These are phyloP conservation scores for Perca flavescens DNA, from an alignment of 2,113 vertebrate species.

Conservation along the genomic window DNA sequence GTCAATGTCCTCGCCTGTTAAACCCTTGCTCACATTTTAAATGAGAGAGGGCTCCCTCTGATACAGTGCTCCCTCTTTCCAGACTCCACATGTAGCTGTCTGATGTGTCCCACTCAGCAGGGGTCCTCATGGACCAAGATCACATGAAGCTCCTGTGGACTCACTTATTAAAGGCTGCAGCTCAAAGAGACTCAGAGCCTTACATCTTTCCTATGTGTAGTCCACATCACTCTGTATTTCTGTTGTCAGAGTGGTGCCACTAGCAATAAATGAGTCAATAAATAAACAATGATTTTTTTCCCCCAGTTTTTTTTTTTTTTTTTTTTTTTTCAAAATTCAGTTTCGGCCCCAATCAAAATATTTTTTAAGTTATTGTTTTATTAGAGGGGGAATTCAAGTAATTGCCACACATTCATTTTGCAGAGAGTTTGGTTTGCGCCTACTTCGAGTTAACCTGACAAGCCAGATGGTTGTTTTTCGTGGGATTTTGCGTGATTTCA, in stretches of 20 bases:
- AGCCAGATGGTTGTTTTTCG: no score
- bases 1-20: slow-evolving; percentile 49
- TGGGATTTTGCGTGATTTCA: no score
- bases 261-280: slow-evolving; percentile 33
- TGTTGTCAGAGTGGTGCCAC: neutral
- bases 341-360: neutral
- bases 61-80: slow-evolving; percentile 27
- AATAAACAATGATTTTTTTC: slow-evolving; percentile 20
- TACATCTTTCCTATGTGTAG: slow-evolving; percentile 37
- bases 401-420: neutral
- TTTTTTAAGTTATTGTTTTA: neutral
- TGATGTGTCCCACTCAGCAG: slow-evolving; percentile 62
- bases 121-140: slow-evolving; percentile 51
- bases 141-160: slow-evolving; percentile 59
- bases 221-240: slow-evolving; percentile 31
- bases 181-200: slow-evolving; percentile 62
- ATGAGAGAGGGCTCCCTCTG: slow-evolving; percentile 43
- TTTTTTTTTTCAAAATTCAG: neutral
- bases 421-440: neutral
- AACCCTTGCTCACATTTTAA: slow-evolving; percentile 51
- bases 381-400: neutral
- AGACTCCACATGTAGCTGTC: slow-evolving; percentile 64
- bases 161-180: slow-evolving; percentile 66
- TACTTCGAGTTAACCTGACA: no score
- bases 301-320: neutral